phyloP scores from a whole-genome alignment of 1,140 invertebrate genomes.

The Trissolcus basalis region DNA sequence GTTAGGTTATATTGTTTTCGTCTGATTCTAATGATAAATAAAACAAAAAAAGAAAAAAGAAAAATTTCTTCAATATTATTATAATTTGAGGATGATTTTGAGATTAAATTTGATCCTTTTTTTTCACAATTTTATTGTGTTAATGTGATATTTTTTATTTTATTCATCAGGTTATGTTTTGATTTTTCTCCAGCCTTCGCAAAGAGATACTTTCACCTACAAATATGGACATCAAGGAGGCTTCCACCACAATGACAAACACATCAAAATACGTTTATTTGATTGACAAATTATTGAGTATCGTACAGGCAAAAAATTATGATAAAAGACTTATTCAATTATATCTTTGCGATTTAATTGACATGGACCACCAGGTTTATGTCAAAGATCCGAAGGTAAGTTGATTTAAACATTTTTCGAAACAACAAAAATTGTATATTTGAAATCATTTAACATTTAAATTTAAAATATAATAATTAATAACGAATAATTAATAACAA shows the following conservation, averaged over 20 bases:
- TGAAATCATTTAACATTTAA: no score
- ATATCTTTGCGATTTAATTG: slow-evolving; percentile 71
- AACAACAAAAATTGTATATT: no score
- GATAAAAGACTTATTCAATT: slow-evolving; percentile 69
- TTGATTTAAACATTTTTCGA: no score
- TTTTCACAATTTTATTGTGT: no score
- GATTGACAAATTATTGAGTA: slow-evolving; percentile 65
- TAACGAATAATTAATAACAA: neutral
- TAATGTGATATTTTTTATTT: no score
- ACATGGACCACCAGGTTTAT: slow-evolving; percentile 68
- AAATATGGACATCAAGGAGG: slow-evolving; percentile 48
- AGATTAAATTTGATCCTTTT: no score
- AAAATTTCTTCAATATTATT: no score
- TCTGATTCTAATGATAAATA: no score
- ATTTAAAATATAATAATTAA: no score
- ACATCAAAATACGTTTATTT: slow-evolving; percentile 41
- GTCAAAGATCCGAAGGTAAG: slow-evolving; percentile 70
- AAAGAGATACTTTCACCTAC: slow-evolving; percentile 24
- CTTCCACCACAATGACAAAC: neutral
- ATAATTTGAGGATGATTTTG: no score
- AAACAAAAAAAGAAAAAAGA: no score
- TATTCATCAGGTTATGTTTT: neutral
- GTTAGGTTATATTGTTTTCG: no score
- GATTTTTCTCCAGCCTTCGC: neutral
- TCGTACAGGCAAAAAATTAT: slow-evolving; percentile 62